Base-by-base conservation (phyloP, 2,888 invertebrate genomes). In the Sinopyrophorus schimmeli region DNA sequence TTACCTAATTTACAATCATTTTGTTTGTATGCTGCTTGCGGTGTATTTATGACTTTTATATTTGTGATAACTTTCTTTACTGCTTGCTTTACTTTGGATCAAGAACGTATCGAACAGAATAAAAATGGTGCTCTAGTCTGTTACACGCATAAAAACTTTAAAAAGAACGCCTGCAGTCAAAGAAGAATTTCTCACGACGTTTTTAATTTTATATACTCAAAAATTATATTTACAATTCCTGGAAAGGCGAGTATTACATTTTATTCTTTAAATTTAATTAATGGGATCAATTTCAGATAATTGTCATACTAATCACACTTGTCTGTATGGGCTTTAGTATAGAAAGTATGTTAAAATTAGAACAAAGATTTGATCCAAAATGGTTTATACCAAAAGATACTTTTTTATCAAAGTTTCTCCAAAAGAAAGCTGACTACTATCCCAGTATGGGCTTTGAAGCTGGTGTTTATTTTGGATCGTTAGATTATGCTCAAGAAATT, bases 51-150 rank as follows among this genome's bases (percentile, higher is more conserved):
- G 61, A 86, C 88, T 12, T 89, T 84, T 68, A 72, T 86, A 42
- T 85, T 83, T 63, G 86, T 87, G 59, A 80, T 87, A 3, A 89
- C 90, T n/a, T 87, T 89, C 70, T 91, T 89, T 71, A 81, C 87
- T 7, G 88, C 88, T 1, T 83, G 86, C 54, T 83, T 91, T 61
- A 80, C 85, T 0, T 68, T 90, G 54, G 91, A 91, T 63, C 78
- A 87, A 46, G 75, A 68, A 62, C 76, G 88, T 64, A 76, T 86
- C 10, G 78, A 80, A 56, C 69, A 68, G 1, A 81, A 81, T 51
- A 74, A 84, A 60, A 87, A 88, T 66, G 82, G 86, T 2, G 62
- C 85, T 28, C 15, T 86, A 1, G 82, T 84, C 42, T 89, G 87
- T 64, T 81, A 84, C 53, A 73, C 75, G 56, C 84, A 89, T 63